Evolutionary conservation across 2,797 vertebrate genomes (phyloP).

Genomic region (Myotis planiceps): DNA sequence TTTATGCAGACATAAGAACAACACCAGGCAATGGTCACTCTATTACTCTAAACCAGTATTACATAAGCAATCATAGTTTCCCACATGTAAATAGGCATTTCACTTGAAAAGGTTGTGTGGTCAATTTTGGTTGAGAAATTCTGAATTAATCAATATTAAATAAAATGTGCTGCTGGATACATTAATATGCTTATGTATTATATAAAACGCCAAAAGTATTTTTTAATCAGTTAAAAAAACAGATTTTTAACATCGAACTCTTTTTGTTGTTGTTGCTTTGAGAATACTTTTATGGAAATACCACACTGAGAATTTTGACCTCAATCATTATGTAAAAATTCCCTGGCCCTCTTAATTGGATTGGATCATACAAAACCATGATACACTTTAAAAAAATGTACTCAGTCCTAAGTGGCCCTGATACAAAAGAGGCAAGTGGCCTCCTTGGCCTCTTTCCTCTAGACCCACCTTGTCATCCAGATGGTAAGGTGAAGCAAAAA

Average conservation of each 20-base stretch:
- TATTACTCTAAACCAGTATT: not conserved
- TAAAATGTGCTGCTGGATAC: not conserved
- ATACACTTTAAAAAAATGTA: not conserved
- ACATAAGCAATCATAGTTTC: not conserved
- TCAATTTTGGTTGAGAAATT: constrained; percentile 23
- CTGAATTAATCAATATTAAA: constrained; percentile 5
- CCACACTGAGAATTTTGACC: not conserved
- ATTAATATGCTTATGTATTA: not conserved
- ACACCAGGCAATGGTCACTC: not conserved
- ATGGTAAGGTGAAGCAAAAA: not conserved
- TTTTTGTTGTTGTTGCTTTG: not conserved
- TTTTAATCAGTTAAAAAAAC: not conserved
- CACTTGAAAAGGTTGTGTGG: not conserved
- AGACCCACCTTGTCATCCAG: not conserved
- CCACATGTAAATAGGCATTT: not conserved
- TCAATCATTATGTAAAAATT: not conserved
- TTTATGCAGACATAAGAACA: not conserved
- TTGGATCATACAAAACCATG: not conserved
- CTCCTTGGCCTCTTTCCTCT: not conserved
- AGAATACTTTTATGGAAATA: not conserved
- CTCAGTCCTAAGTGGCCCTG: not conserved
- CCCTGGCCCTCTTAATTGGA: not conserved
- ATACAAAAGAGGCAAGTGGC: not conserved
- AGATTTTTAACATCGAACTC: not conserved
- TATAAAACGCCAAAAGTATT: not conserved